Percentiles rank a stretch among this genome's conserved stretches.
phyloP scores from a whole-genome alignment of 1,140 invertebrate species.

The Dinoponera quadriceps region DNA sequence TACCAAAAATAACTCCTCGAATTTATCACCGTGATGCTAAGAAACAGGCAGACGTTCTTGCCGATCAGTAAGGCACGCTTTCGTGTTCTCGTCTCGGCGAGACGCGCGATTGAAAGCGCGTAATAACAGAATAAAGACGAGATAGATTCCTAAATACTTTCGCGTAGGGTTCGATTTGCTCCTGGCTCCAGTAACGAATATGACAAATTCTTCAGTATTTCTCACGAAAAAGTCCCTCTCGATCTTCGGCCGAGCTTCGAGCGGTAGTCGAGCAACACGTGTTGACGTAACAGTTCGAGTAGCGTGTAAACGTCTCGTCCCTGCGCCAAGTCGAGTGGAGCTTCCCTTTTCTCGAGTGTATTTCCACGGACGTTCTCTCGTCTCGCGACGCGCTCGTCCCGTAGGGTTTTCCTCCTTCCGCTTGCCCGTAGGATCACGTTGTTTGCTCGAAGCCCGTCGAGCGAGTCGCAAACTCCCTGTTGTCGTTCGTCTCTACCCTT shows the following conservation, averaged over 20 bases:
- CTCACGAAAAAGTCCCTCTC: background rate
- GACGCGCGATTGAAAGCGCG: background rate
- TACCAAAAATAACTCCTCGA: too few relatives aligned
- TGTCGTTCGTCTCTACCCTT: slow-evolving; percentile 16
- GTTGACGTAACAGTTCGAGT: slow-evolving; percentile 66
- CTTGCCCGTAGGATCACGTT: slow-evolving; percentile 55
- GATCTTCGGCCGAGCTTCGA: slow-evolving; percentile 12
- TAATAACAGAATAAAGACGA: background rate
- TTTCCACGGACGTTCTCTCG: slow-evolving; percentile 43
- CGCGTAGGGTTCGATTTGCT: background rate
- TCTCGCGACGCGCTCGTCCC: slow-evolving; percentile 9
- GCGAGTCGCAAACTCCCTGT: slow-evolving; percentile 40
- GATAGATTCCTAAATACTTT: background rate
- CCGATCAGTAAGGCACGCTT: too few relatives aligned
- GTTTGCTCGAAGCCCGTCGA: slow-evolving; percentile 63
- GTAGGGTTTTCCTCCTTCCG: slow-evolving; percentile 45
- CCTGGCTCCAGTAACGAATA: slow-evolving; percentile 17
- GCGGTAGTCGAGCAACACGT: slow-evolving; percentile 46
- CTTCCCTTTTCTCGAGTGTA: slow-evolving; percentile 62
- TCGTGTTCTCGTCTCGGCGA: background rate
- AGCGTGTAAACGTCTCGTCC: slow-evolving; percentile 67
- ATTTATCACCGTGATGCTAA: too few relatives aligned
- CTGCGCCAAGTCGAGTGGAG: slow-evolving; percentile 58
- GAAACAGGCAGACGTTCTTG: too few relatives aligned
- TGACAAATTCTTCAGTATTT: background rate